Conservation (phyloP, 2,888 invertebrate genomes). For the Druceiella hillmani region DNA sequence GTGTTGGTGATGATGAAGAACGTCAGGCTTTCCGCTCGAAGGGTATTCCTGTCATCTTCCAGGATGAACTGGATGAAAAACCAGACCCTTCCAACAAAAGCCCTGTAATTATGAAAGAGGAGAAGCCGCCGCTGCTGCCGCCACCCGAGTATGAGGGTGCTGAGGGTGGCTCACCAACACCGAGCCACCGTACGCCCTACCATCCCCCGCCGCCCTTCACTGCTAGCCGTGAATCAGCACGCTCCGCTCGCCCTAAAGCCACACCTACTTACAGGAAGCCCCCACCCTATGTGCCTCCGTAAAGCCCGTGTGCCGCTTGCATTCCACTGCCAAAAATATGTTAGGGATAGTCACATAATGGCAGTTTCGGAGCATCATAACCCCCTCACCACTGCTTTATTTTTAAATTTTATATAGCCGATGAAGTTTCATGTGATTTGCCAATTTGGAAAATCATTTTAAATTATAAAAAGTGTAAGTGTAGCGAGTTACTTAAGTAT, state of each 20-base stretch:
- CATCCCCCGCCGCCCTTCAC: constrained; percentile 87
- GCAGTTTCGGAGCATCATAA: too few species aligned
- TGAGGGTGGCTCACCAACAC: constrained; percentile 33
- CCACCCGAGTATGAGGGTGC: constrained; percentile 65
- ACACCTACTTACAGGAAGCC: constrained; percentile 92
- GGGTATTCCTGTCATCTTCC: constrained; percentile 92
- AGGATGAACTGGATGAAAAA: constrained; percentile 93
- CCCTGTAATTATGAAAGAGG: constrained; percentile 91
- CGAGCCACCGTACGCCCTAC: constrained; percentile 60
- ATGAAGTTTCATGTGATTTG: too few species aligned
- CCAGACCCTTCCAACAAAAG: constrained; percentile 85
- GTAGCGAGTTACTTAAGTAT: too few species aligned
- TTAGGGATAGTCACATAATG: neutral
- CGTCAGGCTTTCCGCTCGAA: constrained; percentile 78
- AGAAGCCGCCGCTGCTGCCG: constrained; percentile 87
- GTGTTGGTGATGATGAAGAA: constrained; percentile 69
- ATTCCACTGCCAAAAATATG: neutral
- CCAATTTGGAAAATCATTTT: too few species aligned
- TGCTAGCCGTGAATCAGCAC: constrained; percentile 63
- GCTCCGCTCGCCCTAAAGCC: constrained; percentile 73
- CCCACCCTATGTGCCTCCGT: constrained; percentile 96
- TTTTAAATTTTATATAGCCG: too few species aligned
- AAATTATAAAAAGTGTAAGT: too few species aligned
- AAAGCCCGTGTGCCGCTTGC: constrained; percentile 40
- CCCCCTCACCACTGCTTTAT: too few species aligned